These are phyloP conservation scores for Priocnemis perturbator DNA, from an alignment of 2,888 invertebrate genomes.

Conservation along the genomic window DNA sequence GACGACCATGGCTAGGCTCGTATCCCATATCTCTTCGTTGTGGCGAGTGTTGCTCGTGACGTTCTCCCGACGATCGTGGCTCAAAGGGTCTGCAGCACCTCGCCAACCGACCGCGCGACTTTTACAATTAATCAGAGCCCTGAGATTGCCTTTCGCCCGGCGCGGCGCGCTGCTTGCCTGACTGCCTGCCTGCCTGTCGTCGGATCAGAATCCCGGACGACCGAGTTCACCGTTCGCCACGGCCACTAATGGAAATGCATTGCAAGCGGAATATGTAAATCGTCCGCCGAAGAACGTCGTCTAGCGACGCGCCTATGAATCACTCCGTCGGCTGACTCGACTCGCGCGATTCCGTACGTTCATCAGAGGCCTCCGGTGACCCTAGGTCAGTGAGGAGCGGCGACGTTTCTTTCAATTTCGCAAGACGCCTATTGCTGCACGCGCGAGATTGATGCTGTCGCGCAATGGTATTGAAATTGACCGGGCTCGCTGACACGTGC, in stretches of 20 bases:
- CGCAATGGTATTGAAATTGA: too few relatives aligned
- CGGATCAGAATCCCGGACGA: background rate
- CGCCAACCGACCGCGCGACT: background rate
- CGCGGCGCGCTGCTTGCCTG: background rate
- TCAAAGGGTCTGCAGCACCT: slow-evolving; percentile 6
- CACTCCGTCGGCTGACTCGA: slow-evolving; percentile 24
- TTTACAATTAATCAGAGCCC: background rate
- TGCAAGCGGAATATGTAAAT: slow-evolving; percentile 21
- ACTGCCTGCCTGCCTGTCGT: background rate
- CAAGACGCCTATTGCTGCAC: too few relatives aligned
- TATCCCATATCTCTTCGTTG: slow-evolving; percentile 60
- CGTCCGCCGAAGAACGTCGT: slow-evolving; percentile 1
- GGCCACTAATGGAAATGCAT: slow-evolving; percentile 28
- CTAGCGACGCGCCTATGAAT: slow-evolving; percentile 21
- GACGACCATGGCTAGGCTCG: slow-evolving; percentile 63
- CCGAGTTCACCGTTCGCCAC: too few relatives aligned
- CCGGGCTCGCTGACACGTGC: too few relatives aligned
- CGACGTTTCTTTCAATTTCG: background rate
- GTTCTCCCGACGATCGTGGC: too few relatives aligned
- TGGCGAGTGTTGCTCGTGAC: too few relatives aligned
- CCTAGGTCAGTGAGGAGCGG: slow-evolving; percentile 45
- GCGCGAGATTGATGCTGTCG: too few relatives aligned
- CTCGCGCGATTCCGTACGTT: slow-evolving; percentile 29
- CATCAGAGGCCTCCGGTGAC: slow-evolving; percentile 25
- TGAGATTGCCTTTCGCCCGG: background rate